Conservation (phyloP, 2,888 invertebrate species). For the Sphecodes monilicornis region DNA sequence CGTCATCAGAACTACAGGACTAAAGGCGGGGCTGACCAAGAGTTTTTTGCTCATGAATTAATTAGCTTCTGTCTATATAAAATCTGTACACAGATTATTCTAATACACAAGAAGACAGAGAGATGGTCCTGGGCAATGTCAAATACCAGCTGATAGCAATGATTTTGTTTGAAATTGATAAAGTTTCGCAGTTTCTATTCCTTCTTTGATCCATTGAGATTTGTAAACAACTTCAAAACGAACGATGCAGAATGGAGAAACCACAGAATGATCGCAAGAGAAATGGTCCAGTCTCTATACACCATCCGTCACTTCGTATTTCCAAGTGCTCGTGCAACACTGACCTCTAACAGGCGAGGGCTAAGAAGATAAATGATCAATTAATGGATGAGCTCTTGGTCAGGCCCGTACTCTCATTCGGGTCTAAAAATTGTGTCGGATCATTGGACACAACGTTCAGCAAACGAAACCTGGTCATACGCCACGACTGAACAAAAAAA, state of each 20-base stretch:
- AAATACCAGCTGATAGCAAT: background rate
- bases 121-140: background rate
- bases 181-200: background rate
- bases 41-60: slow-evolving; percentile 58
- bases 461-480: slow-evolving; percentile 29
- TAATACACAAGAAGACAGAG: background rate
- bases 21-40: slow-evolving; percentile 79
- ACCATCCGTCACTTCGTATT: slow-evolving; percentile 3
- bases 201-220: background rate
- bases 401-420: slow-evolving; percentile 47
- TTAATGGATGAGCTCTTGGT: slow-evolving; percentile 62
- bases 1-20: slow-evolving; percentile 71
- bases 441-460: slow-evolving; percentile 36
- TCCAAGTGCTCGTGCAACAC: slow-evolving; percentile 48
- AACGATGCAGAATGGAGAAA: background rate
- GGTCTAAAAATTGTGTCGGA: slow-evolving; percentile 43
- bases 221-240: background rate
- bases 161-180: background rate
- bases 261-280: background rate
- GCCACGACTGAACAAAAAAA: slow-evolving; percentile 40
- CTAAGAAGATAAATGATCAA: background rate
- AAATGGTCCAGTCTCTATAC: background rate
- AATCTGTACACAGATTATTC: background rate
- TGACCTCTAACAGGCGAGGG: slow-evolving; percentile 26
- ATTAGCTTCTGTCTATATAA: background rate